phyloP scores from a whole-genome alignment of 1,140 invertebrate genomes.

The Wiebesia pumilae region DNA sequence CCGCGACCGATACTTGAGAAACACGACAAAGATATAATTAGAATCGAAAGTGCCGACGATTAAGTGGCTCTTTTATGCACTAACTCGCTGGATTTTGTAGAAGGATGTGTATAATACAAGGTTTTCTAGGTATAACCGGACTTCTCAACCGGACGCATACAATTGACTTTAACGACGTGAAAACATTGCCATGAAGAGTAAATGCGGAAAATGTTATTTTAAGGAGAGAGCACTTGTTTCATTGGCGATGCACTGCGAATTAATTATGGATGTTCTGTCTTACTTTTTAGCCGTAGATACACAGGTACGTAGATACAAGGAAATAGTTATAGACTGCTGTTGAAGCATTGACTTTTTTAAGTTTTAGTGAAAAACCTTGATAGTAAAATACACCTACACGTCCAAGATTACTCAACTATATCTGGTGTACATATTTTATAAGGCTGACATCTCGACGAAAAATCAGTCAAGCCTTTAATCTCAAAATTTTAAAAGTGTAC shows the following conservation, averaged over 20 bases:
- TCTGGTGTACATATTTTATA: not conserved
- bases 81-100: conserved; percentile 61
- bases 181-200: not conserved
- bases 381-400: not conserved
- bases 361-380: not conserved
- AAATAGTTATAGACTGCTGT: no score
- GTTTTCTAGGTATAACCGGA: no score
- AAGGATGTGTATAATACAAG: not conserved
- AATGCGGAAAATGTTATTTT: not conserved
- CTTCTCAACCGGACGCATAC: not conserved
- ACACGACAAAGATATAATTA: conserved; percentile 63
- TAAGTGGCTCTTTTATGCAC: conserved; percentile 54
- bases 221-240: not conserved
- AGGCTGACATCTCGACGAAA: no score
- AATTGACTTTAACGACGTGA: not conserved
- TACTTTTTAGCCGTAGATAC: no score
- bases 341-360: no score
- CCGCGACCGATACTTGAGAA: conserved; percentile 26
- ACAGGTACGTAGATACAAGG: no score
- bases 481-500: not conserved
- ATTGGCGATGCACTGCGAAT: no score
- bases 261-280: no score
- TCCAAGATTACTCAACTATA: no score
- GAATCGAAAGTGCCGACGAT: conserved; percentile 63
- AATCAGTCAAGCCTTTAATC: not conserved